Evolutionary conservation across 2,888 invertebrate genomes (phyloP), one percentile per base, ranked within the genome.

Genomic region (Drosophila percnosoma): DNA sequence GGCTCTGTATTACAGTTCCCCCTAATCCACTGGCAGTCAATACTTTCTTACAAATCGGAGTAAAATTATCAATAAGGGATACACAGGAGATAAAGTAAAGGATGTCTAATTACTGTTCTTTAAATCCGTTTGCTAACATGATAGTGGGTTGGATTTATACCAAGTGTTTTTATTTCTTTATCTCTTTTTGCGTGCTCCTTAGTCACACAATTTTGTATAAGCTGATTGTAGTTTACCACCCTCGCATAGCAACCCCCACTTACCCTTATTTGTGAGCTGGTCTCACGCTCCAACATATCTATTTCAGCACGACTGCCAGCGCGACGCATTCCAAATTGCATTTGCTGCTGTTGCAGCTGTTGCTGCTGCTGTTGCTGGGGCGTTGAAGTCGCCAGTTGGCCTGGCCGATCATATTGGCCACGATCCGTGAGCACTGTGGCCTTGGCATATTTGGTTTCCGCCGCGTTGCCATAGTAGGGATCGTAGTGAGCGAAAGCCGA

Each of bases 261-360:
- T 83, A 93, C 93, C 90, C 92, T 84, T 69, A 93, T 93, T 77
- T 93, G 93, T 15, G 91, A 80, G 80, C 93, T 93, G 4, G 93
- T 93, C 83, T 93, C 93, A 61, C 92, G 91, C 78, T 93, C 93
- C 55, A 93, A 73, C 78, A 92, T 90, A 88, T 93, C 93, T 68
- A 93, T 92, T 91, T 93, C 93, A 57, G 92, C 92, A 36, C 93
- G 91, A 74, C 93, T 93, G 62, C 91, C 91, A 52, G 84, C 90
- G 60, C 92, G 92, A 67, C 92, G 82, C 67, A 93, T 80, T 55
- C 92, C 91, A 84, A 91, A 90, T 61, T 81, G 75, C 27, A 77
- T 49, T 38, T 69, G 66, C 31, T 76, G 75, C 57, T 80, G 83
- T 29, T 78, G 82, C 53, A 53, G 75, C 4, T 64, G 51, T 10